A percentile compares a stretch with the other conserved stretches of the same genome.
These are phyloP conservation scores for Trichonephila inaurata DNA, from an alignment of 1,140 invertebrate genomes.

Conservation along the genomic window DNA sequence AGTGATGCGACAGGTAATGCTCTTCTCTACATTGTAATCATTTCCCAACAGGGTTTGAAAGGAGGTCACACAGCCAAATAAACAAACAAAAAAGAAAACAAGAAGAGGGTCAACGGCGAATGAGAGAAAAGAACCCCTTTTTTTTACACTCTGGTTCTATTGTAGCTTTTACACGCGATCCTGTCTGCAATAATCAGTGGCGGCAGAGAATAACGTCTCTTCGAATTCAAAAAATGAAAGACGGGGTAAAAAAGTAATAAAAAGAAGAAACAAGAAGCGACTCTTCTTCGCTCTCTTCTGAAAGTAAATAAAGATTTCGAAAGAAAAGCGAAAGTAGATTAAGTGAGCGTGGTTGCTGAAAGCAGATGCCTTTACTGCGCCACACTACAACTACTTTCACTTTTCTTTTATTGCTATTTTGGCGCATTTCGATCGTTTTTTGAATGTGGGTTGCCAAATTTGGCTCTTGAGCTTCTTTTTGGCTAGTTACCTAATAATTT, in stretches of 20 bases:
- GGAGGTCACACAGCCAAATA: constrained; percentile 44
- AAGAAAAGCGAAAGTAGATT: constrained; percentile 47
- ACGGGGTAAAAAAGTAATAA: constrained; percentile 10
- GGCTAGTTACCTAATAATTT: not conserved
- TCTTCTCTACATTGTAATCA: constrained; percentile 57
- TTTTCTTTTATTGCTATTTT: not conserved
- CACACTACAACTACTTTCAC: constrained; percentile 1
- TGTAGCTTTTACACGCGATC: constrained; percentile 56
- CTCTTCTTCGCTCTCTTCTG: not conserved
- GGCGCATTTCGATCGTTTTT: not conserved
- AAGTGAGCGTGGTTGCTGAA: constrained; percentile 8
- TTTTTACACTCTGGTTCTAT: constrained; percentile 43
- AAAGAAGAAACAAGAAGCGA: not conserved
- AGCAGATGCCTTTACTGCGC: constrained; percentile 1
- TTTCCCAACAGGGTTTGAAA: constrained; percentile 47
- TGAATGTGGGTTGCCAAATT: constrained; percentile 1
- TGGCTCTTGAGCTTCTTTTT: not conserved
- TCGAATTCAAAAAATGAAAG: constrained; percentile 28
- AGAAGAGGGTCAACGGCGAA: constrained; percentile 29
- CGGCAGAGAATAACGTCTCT: not conserved
- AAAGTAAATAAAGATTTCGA: constrained; percentile 36
- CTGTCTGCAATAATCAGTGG: constrained; percentile 29
- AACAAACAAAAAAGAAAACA: constrained; percentile 25
- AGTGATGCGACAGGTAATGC: constrained; percentile 20
- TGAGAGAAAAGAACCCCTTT: not conserved